Base-by-base conservation (phyloP, 2,888 invertebrate species). In the Ochropacha duplaris region DNA sequence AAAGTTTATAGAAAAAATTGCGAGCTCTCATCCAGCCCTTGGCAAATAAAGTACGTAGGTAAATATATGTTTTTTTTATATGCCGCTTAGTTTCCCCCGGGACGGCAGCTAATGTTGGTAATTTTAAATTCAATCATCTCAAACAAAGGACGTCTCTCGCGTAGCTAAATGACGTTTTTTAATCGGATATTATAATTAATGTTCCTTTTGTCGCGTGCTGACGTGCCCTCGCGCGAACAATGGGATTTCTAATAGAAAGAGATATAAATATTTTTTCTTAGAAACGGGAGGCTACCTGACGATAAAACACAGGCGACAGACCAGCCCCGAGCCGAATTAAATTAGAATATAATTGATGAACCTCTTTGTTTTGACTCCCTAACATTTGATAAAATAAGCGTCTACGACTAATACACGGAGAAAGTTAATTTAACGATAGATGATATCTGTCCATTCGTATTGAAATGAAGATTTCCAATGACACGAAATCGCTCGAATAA, bases 181-280 rank as follows among this genome's bases (percentile, higher is more conserved):
- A 93, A 93, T 93, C 93, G 92, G 93, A 93, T 93, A 93, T 92
- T 93, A 93, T 93, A 93, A 93, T 93, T 93, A 93, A 93, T 93
- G 93, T 92, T 87, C 87, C 90, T 92, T 93, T 92, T 92, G 92
- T 90, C 91, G 88, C 92, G 92, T 90, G 91, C 89, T 92, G 92
- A 90, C 92, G 86, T 86, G 85, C 89, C 91, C 90, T 87, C 87
- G 90, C 88, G 86, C 88, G 88, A 92, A 92, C 92, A 92, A 92
- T 92, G 86, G 92, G 86, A 86, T 86, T 86, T 91, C 88, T 91
- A 88, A 90, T 92, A 91, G 88, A 90, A 84, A 86, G 86, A 92
- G 90, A 92, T 90, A 92, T 90, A 88, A 87, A 86, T 87, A 83
- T 87, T 89, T 90, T 90, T 92, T 91, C 90, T 87, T 74, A 86